Conservation (phyloP, 1,140 invertebrate genomes). For the Brachionus manjavacas region DNA sequence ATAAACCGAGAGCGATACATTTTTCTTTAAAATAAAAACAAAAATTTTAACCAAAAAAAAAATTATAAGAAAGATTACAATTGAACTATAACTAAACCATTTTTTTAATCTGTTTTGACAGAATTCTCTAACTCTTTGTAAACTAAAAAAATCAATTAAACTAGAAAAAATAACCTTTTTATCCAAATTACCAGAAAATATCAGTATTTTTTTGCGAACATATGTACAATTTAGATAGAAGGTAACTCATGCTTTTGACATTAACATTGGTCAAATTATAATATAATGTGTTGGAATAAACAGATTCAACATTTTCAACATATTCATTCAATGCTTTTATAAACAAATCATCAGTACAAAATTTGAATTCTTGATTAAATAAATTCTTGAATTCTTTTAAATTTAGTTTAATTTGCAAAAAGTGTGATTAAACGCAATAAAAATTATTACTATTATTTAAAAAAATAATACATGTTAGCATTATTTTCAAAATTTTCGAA, state of each 20-base stretch:
- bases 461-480: too few species aligned
- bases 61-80: not conserved
- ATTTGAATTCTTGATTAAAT: slow-evolving; percentile 7
- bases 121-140: not conserved
- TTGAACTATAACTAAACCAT: not conserved
- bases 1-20: not conserved
- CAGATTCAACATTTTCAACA: not conserved
- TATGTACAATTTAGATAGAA: not conserved
- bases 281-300: not conserved
- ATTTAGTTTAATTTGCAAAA: too few species aligned
- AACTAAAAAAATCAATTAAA: not conserved
- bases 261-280: not conserved
- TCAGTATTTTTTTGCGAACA: not conserved
- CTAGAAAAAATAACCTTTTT: not conserved
- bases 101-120: not conserved
- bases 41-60: not conserved
- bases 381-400: too few species aligned
- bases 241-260: not conserved
- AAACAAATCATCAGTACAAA: not conserved
- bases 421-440: too few species aligned
- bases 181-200: not conserved
- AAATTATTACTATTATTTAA: too few species aligned
- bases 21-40: not conserved
- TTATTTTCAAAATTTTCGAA: too few species aligned
- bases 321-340: not conserved